These are phyloP conservation scores for Valencia hispanica DNA, from an alignment of 2,797 vertebrate species.

Conservation along the genomic window DNA sequence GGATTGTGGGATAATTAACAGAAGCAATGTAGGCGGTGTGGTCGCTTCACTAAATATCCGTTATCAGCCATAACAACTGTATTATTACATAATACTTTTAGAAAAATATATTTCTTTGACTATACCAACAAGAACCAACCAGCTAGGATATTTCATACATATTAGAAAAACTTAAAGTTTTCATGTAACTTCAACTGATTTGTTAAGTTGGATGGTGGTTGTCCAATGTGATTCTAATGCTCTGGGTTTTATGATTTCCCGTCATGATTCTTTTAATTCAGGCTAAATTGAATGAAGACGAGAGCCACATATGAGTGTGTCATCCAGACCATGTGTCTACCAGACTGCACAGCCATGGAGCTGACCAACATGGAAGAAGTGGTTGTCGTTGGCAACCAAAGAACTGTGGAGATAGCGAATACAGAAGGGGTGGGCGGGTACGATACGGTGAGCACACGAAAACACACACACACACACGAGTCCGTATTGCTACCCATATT, in stretches of 20 bases:
- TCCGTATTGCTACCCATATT: no score
- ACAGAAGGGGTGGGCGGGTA: slow-evolving; percentile 47
- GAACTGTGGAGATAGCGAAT: slow-evolving; percentile 53
- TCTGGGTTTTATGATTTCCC: slow-evolving; percentile 9
- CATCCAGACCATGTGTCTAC: neutral
- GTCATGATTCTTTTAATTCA: neutral
- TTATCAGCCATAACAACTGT: no score
- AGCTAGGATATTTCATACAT: neutral
- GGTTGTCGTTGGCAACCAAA: slow-evolving; percentile 73
- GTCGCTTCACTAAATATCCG: no score
- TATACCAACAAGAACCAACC: neutral
- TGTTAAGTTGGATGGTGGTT: neutral
- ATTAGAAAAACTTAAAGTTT: neutral
- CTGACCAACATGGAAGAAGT: slow-evolving; percentile 72
- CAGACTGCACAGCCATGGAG: slow-evolving; percentile 40
- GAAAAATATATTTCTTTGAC: neutral
- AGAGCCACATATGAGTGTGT: neutral
- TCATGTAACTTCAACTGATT: neutral
- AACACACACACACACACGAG: slow-evolving; percentile 33
- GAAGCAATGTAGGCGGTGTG: no score
- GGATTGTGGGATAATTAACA: no score
- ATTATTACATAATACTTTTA: neutral
- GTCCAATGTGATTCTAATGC: neutral
- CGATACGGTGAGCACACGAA: neutral
- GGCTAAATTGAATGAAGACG: no score